Evolutionary conservation across 2,888 invertebrate species (phyloP), one percentile per base, ranked within the genome.

Genomic region (Lottia scabra): DNA sequence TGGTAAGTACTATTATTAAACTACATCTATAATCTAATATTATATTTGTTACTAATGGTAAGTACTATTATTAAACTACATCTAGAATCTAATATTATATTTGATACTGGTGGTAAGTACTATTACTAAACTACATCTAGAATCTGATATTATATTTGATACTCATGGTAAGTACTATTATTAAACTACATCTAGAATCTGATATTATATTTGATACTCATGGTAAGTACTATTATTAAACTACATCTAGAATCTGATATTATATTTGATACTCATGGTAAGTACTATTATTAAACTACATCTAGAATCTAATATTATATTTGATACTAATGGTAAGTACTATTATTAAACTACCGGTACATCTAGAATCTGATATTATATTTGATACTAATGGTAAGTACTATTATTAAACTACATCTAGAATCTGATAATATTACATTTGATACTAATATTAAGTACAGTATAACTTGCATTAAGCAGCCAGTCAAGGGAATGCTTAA

Each of bases 331-430:
- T 13, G 56, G 56, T 19, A 23, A 12, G 56, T 38, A 70, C 80
- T 48, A 63, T 81, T 46, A 77, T 76, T 63, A 74, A 78, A 70
- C 66, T 78, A 12, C n/a, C n/a, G n/a, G n/a, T n/a, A n/a, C 74
- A 75, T 63, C 23, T 74, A 12, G 72, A 69, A 56, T 3, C 23
- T 23, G 56, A 56, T 23, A 56, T 23, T 56, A 19, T 56, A 19
- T 19, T 56, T 56, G 56, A 56, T 56, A 56, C 23, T 23, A 38
- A 38, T 38, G 38, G 38, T 38, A 38, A 8, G 38, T 38, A 56
- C 56, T 13, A 56, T 56, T 56, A 56, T 56, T 23, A 56, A 56
- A 56, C 23, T 56, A 56, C 10, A 56, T 23, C 23, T 56, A 13
- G 56, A 56, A 10, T 23, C 19, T 23, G 56, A 56, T 19, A 19